Percentiles rank a stretch among this genome's conserved stretches.
Conservation (phyloP, 2,888 invertebrate genomes). For the Gonocerus acuteangulatus region DNA sequence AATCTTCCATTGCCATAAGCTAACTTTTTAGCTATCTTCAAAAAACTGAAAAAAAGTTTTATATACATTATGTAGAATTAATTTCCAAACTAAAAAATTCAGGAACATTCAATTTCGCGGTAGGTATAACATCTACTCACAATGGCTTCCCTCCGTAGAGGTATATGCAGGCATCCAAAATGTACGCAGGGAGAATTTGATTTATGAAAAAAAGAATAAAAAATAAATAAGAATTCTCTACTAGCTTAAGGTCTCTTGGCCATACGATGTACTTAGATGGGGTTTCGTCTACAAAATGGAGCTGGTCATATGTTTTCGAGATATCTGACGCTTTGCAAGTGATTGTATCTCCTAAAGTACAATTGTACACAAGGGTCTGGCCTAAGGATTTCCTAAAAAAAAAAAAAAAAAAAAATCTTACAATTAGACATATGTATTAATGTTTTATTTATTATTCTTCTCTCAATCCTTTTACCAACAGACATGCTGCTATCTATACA, state of each 20-base stretch:
- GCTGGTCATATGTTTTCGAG: neutral
- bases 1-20: neutral
- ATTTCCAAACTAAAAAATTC: too few species aligned
- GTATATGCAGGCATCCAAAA: neutral
- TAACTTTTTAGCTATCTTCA: neutral
- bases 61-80: too few species aligned
- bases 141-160: neutral
- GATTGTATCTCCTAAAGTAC: neutral
- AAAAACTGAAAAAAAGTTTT: neutral
- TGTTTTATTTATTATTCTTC: too few species aligned
- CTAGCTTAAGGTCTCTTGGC: neutral
- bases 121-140: too few species aligned
- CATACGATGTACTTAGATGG: neutral
- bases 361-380: neutral
- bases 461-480: too few species aligned
- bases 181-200: neutral
- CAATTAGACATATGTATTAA: too few species aligned
- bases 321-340: neutral
- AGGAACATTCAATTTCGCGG: too few species aligned
- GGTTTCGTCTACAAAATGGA: neutral
- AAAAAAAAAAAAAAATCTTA: too few species aligned
- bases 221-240: neutral
- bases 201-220: neutral
- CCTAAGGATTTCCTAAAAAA: too few species aligned
- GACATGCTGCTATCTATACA: too few species aligned